Evolutionary conservation across 2,888 invertebrate species (phyloP), one percentile per base, ranked within the genome.

Genomic region (Neelides folsomi): DNA sequence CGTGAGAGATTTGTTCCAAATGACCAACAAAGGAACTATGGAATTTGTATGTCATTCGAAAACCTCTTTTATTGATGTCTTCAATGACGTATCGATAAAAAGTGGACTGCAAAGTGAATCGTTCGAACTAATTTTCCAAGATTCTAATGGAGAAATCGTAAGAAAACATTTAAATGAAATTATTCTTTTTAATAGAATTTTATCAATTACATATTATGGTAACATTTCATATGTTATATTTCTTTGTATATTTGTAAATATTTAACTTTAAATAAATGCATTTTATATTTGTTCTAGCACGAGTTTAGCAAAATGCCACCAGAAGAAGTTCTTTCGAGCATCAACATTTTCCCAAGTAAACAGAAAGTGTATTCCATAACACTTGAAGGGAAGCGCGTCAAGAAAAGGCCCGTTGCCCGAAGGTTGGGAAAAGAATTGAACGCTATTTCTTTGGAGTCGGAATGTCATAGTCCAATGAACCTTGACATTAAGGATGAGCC

Each of bases 91-190:
- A 3, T 42, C 56, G 1, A 36, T 34, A 12, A 41, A 53, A 1
- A 60, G 56, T 40, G 41, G 54, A 18, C 37, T 56, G 9, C 49
- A 51, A 6, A 15, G 55, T 8, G 55, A 45, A 2, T 45, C 56
- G 7, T 60, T 63, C 45, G 60, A 63, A 13, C 47, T 63, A 3
- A 49, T 58, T 4, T 63, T 59, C 42, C 60, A 60, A 43, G 57
- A 55, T 43, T 19, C 43, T 5, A 54, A 47, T 20, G 48, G 48
- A 6, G 57, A 53, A 42, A 43, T 60, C 15, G 62, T 60, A 51
- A 48, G 47, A n/a, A n/a, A n/a, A n/a, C n/a, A n/a, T n/a, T n/a
- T n/a, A n/a, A n/a, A n/a, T n/a, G n/a, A n/a, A n/a, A n/a, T n/a
- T n/a, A 16, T 16, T 15, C 37, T 7, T n/a, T 36, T 44, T 47